Evolutionary conservation across 2,888 invertebrate genomes (phyloP).

Genomic region (Ornithoptera alexandrae): DNA sequence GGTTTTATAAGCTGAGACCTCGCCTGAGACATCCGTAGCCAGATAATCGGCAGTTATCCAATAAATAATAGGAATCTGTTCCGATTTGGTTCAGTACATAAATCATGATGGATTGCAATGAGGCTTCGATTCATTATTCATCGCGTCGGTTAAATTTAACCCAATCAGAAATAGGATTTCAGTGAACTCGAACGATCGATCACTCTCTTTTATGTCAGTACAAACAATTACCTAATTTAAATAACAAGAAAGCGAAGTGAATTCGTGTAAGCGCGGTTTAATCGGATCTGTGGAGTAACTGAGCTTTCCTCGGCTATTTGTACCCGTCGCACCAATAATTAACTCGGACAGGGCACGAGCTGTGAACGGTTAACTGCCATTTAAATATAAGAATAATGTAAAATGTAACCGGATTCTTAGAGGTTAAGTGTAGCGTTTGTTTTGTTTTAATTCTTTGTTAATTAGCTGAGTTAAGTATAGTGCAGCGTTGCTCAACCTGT

Average conservation of each 20-base stretch:
- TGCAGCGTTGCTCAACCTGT: conserved; percentile 17
- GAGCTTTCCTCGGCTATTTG: conserved; percentile 67
- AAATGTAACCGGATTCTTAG: conserved; percentile 54
- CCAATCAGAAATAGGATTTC: conserved; percentile 29
- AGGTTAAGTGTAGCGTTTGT: conserved; percentile 57
- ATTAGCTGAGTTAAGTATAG: conserved; percentile 50
- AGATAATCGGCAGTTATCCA: conserved; percentile 25
- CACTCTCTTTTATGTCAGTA: conserved; percentile 34
- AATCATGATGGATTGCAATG: conserved; percentile 30
- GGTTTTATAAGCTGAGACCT: neutral
- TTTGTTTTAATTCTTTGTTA: conserved; percentile 50
- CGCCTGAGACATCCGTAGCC: conserved; percentile 9
- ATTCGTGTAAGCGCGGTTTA: conserved; percentile 69
- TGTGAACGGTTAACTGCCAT: conserved; percentile 64
- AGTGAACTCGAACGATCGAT: conserved; percentile 25
- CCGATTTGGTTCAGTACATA: conserved; percentile 23
- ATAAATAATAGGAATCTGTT: conserved; percentile 25
- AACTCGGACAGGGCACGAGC: conserved; percentile 56
- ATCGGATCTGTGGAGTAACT: conserved; percentile 64
- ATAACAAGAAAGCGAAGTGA: conserved; percentile 70
- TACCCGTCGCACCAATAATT: conserved; percentile 71
- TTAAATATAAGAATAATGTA: conserved; percentile 66
- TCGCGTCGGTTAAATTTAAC: conserved; percentile 24
- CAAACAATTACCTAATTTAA: conserved; percentile 70
- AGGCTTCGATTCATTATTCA: conserved; percentile 28